Percentiles rank a stretch among this genome's conserved stretches.
Evolutionary conservation across 2,113 vertebrate genomes (phyloP).

Genomic region (Erythrocercus mccallii): DNA sequence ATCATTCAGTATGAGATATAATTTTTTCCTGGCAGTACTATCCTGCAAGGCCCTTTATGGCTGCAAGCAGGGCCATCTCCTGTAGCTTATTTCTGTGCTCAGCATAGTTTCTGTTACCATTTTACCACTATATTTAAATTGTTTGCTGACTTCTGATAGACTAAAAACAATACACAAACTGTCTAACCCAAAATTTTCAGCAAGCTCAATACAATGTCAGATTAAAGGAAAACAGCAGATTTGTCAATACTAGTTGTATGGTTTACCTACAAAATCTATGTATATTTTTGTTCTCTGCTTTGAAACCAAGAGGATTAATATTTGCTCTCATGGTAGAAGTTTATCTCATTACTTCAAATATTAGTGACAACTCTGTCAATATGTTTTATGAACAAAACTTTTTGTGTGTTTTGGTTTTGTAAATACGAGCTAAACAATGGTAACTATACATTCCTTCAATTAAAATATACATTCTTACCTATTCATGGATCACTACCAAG

Average conservation of each 20-base stretch:
- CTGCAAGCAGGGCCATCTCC: neutral
- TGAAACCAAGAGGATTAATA: neutral
- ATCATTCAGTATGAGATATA: neutral
- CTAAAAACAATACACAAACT: neutral
- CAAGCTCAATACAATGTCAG: neutral
- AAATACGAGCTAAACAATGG: neutral
- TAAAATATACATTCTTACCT: constrained; percentile 14
- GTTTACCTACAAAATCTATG: neutral
- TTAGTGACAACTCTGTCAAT: neutral
- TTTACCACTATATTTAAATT: neutral
- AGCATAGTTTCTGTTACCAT: neutral
- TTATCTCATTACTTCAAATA: neutral
- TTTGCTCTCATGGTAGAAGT: neutral
- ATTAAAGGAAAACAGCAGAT: neutral
- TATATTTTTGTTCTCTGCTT: neutral
- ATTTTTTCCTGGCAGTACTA: neutral
- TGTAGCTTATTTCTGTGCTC: neutral
- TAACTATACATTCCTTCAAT: neutral
- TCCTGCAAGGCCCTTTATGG: neutral
- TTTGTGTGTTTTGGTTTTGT: neutral
- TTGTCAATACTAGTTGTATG: neutral
- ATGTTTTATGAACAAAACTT: neutral
- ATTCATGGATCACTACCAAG: neutral
- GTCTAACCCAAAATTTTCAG: neutral
- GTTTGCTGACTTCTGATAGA: neutral